phyloP scores from a whole-genome alignment of 1,140 invertebrate species.

The Littorina saxatilis region DNA sequence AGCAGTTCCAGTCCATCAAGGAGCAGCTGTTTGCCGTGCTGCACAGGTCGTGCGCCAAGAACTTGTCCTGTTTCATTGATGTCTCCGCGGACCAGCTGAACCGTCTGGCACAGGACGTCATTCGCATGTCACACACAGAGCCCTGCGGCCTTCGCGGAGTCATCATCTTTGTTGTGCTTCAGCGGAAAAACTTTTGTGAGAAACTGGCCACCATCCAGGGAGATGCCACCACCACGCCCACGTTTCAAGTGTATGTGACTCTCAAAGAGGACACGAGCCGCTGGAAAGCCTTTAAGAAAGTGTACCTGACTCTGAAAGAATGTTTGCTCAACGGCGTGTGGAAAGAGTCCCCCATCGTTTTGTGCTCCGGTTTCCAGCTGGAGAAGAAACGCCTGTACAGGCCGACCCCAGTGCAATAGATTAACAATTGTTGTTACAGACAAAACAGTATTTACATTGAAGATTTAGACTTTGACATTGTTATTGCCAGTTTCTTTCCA shows the following conservation, averaged over 20 bases:
- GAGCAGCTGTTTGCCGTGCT: constrained; percentile 83
- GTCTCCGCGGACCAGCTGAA: constrained; percentile 86
- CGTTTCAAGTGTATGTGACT: constrained; percentile 90
- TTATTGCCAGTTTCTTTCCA: too few relatives aligned
- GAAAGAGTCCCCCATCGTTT: constrained; percentile 87
- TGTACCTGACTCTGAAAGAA: constrained; percentile 54
- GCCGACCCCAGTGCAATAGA: constrained; percentile 14
- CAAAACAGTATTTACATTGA: too few relatives aligned
- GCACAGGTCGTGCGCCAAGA: constrained; percentile 83
- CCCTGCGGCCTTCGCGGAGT: constrained; percentile 85
- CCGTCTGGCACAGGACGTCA: constrained; percentile 85
- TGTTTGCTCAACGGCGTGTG: constrained; percentile 83
- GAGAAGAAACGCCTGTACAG: constrained; percentile 92
- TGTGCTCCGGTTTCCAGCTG: constrained; percentile 88
- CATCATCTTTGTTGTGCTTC: constrained; percentile 71
- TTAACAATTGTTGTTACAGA: too few relatives aligned
- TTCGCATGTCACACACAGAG: constrained; percentile 88
- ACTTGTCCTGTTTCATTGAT: constrained; percentile 86
- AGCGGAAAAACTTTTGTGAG: constrained; percentile 52
- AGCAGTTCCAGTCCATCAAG: constrained; percentile 36
- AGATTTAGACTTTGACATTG: too few relatives aligned
- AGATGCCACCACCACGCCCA: constrained; percentile 88
- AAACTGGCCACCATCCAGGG: constrained; percentile 84
- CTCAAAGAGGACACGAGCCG: constrained; percentile 85
- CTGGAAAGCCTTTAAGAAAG: constrained; percentile 86